Evolutionary conservation across 92 coral and sea anemone genomes (phyloP).

Genomic region (Pocillopora meandrina): DNA sequence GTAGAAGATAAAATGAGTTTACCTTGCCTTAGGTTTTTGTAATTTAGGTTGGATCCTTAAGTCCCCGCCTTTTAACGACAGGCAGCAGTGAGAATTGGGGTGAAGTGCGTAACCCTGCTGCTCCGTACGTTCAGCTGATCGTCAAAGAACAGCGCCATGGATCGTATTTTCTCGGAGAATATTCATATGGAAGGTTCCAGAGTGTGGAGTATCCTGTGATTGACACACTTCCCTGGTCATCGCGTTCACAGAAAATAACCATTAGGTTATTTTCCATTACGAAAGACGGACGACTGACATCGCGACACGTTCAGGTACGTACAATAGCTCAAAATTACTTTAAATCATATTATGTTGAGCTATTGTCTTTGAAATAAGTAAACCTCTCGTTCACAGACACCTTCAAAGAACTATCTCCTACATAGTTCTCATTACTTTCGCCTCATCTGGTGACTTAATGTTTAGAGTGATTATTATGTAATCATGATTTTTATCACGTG

Average conservation of each 20-base stretch:
- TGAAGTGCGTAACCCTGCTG: constrained; percentile 68
- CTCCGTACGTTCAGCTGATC: constrained; percentile 58
- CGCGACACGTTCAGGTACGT: constrained; percentile 33
- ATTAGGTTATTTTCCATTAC: constrained; percentile 27
- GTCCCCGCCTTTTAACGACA: constrained; percentile 62
- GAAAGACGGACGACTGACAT: not conserved
- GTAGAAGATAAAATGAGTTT: constrained; percentile 1
- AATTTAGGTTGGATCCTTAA: constrained; percentile 45
- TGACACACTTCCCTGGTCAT: constrained; percentile 45
- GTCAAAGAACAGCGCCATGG: constrained; percentile 61
- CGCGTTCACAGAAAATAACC: not conserved
- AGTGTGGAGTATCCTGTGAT: constrained; percentile 42
- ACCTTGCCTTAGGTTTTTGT: too few species aligned
- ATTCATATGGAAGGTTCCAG: constrained; percentile 65
- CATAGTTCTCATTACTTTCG: not conserved
- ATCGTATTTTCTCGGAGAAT: constrained; percentile 78
- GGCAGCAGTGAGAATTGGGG: constrained; percentile 47
- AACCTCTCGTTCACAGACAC: too few species aligned
- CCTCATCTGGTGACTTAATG: too few species aligned
- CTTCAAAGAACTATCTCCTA: not conserved
- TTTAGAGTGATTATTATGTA: too few species aligned
- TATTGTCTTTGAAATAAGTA: too few species aligned
- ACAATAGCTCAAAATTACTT: not conserved
- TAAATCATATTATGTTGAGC: too few species aligned
- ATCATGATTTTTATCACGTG: too few species aligned